Evolutionary conservation across 2,113 vertebrate genomes (phyloP), one percentile per base, ranked within the genome.

Genomic region (Scartelaos histophorus): DNA sequence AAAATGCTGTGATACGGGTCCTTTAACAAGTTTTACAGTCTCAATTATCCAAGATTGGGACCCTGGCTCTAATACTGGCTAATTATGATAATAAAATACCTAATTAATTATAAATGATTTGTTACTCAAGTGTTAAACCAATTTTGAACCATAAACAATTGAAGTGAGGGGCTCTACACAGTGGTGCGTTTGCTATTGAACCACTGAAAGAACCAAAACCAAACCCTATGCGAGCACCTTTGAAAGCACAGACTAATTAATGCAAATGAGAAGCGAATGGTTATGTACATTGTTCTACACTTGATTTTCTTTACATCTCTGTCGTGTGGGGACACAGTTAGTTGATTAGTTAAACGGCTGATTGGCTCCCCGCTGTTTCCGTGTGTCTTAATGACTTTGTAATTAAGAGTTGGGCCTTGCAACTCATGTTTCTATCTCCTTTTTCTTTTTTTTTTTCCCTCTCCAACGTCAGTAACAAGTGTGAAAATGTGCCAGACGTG

Each of bases 401-500:
- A 71, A 67, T 46, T 61, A 15, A 51, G 24, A 21, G 56, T 13
- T 47, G 34, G 57, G 35, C 65, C 68, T 47, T 75, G 75, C 60
- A 24, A 29, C 47, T 74, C 66, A 46, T 25, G 29, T 67, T 62
- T 24, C 65, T 67, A 68, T 49, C 78, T 82, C 77, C 67, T 82
- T n/a, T 53, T 66, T 73, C 80, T 76, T 35, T 43, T 43, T 10
- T 43, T 29, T 29, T n/a, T n/a, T n/a, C n/a, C 34, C 35, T 6
- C 2, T 43, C 38, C 72, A 67, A 56, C 15, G 29, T 66, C 62
- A 77, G 61, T 53, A 72, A 65, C 43, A 29, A 76, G 80, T 79
- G 78, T 79, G 75, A 83, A 73, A 77, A 70, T 85, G 66, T 83
- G 73, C 77, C 73, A 78, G 76, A 73, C 82, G 71, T 77, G 79